phyloP scores from a whole-genome alignment of 1,140 invertebrate genomes.

The Cyclina sinensis region DNA sequence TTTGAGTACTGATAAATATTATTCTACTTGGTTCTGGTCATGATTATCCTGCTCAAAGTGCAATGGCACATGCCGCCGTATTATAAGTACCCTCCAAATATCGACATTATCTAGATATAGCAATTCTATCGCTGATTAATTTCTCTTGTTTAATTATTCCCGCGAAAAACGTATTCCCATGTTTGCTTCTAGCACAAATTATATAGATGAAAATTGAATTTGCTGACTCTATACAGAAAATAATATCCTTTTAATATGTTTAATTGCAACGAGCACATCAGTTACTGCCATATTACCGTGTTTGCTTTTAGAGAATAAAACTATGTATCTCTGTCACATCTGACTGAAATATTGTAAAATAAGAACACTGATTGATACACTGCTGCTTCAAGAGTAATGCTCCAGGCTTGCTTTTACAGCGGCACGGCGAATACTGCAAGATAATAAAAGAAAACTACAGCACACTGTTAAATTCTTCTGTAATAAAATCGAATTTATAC shows the following conservation, averaged over 20 bases:
- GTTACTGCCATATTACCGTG: background rate
- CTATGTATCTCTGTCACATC: background rate
- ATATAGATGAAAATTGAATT: background rate
- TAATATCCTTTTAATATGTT: constrained; percentile 26
- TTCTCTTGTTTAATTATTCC: background rate
- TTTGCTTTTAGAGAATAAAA: background rate
- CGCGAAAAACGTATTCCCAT: background rate
- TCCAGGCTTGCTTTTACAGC: background rate
- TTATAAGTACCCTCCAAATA: background rate
- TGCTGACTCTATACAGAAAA: background rate
- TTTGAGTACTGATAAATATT: background rate
- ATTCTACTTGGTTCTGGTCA: background rate
- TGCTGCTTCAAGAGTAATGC: background rate
- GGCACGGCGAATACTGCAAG: background rate
- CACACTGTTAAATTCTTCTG: background rate
- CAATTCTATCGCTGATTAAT: background rate
- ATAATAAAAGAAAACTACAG: background rate
- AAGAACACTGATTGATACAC: background rate
- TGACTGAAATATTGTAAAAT: constrained; percentile 12
- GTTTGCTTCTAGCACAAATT: background rate
- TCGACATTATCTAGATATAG: background rate
- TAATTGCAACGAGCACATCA: background rate
- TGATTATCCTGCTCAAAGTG: background rate
- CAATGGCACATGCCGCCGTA: background rate
- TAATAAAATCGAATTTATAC: background rate